phyloP scores from a whole-genome alignment of 2,888 invertebrate species.

The Megaustenia siamemsis region DNA sequence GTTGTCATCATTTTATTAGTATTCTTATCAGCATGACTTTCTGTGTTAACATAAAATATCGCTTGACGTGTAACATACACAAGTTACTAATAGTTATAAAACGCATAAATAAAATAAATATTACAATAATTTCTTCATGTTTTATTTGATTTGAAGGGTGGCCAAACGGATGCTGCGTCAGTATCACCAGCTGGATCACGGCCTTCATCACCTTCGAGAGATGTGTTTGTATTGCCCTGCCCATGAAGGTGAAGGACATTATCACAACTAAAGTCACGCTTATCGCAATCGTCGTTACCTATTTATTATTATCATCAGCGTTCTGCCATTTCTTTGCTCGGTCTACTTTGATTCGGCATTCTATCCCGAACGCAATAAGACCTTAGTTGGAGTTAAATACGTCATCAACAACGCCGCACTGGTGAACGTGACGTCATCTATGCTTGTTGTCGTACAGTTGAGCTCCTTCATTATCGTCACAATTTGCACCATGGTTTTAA shows the following conservation, averaged over 20 bases:
- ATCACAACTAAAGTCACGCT: slow-evolving; percentile 30
- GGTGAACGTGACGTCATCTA: slow-evolving; percentile 5
- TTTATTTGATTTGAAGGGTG: too few relatives aligned
- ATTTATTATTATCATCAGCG: slow-evolving; percentile 30
- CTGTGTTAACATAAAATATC: too few relatives aligned
- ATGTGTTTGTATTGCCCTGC: slow-evolving; percentile 33
- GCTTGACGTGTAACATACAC: too few relatives aligned
- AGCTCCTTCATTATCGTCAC: slow-evolving; percentile 23
- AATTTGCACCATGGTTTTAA: slow-evolving; percentile 21
- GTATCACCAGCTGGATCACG: slow-evolving; percentile 45
- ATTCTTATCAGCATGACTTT: too few relatives aligned
- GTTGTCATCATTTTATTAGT: too few relatives aligned
- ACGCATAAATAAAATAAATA: too few relatives aligned
- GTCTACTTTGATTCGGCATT: neutral
- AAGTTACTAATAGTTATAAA: too few relatives aligned
- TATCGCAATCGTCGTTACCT: slow-evolving; percentile 14
- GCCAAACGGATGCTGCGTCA: too few relatives aligned
- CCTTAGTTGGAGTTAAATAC: slow-evolving; percentile 28
- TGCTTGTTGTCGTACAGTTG: slow-evolving; percentile 19
- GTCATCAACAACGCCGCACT: slow-evolving; percentile 5
- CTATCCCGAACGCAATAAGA: slow-evolving; percentile 11
- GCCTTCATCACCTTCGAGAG: slow-evolving; percentile 45
- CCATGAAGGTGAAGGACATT: slow-evolving; percentile 37
- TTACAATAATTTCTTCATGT: too few relatives aligned
- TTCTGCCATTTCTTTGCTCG: slow-evolving; percentile 19